Evolutionary conservation across 2,797 vertebrate species (phyloP).

Genomic region (Thamnophis elegans): DNA sequence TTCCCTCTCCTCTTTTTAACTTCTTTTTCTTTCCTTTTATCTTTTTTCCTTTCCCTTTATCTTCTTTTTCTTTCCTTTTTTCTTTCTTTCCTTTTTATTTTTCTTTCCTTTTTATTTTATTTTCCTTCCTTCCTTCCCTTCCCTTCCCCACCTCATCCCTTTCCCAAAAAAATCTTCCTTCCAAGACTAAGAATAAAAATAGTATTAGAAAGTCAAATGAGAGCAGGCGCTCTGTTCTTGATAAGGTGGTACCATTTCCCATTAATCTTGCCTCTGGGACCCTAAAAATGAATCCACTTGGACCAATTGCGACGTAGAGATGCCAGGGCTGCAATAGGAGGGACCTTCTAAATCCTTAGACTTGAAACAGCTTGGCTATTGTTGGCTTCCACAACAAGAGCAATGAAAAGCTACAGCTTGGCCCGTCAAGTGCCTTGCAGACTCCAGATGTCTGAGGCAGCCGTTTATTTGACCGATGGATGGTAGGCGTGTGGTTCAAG

Average conservation of each 20-base stretch:
- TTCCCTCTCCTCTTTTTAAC: no score
- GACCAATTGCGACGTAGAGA: constrained; percentile 55
- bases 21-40: no score
- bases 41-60: no score
- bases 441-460: constrained; percentile 61
- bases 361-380: constrained; percentile 52
- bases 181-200: constrained; percentile 20
- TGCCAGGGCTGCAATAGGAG: constrained; percentile 27
- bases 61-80: no score
- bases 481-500: constrained; percentile 54
- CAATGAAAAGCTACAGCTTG: constrained; percentile 39
- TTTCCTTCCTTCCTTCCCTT: no score
- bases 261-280: not conserved
- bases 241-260: constrained; percentile 21
- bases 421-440: constrained; percentile 54
- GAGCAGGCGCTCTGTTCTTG: constrained; percentile 7
- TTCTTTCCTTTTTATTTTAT: accelerated
- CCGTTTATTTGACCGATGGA: constrained; percentile 69
- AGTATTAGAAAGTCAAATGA: constrained; percentile 40
- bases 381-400: constrained; percentile 56
- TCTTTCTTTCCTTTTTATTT: no score
- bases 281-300: constrained; percentile 23
- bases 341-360: constrained; percentile 43
- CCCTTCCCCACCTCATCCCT: not conserved
- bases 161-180: not conserved